These are phyloP conservation scores for Idaea biselata DNA, from an alignment of 2,888 invertebrate species.

Conservation along the genomic window DNA sequence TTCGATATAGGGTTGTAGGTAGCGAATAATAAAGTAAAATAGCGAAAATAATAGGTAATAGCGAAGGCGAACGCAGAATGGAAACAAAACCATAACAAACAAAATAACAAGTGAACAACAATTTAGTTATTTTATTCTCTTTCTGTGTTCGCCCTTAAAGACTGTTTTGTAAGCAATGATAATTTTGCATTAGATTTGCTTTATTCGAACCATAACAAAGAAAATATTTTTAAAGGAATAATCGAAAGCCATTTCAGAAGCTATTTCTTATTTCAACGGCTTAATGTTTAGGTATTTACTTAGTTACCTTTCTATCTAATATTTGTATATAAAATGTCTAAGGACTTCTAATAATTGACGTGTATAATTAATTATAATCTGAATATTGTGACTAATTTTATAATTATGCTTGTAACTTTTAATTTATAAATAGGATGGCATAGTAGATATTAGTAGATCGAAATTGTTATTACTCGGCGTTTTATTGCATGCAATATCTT, in stretches of 20 bases:
- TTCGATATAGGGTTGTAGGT: slow-evolving; percentile 59
- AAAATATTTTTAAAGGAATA: slow-evolving; percentile 26
- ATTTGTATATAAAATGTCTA: neutral
- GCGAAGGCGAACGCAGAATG: neutral
- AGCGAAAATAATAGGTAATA: slow-evolving; percentile 7
- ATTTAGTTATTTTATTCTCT: too few species aligned
- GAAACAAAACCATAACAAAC: neutral
- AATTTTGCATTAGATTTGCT: slow-evolving; percentile 16
- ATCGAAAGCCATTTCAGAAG: slow-evolving; percentile 33
- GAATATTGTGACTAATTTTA: neutral
- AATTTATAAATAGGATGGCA: slow-evolving; percentile 13
- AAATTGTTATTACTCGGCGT: neutral
- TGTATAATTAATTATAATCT: neutral
- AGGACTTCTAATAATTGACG: neutral
- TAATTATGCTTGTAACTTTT: slow-evolving; percentile 1
- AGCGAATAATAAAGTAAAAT: slow-evolving; percentile 56
- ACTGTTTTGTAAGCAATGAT: slow-evolving; percentile 1
- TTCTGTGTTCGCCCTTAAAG: too few species aligned
- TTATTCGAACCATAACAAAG: neutral
- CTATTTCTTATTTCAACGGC: slow-evolving; percentile 24
- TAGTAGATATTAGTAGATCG: slow-evolving; percentile 10
- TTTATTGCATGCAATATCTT: neutral
- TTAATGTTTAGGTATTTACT: slow-evolving; percentile 25
- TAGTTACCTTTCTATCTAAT: slow-evolving; percentile 3
- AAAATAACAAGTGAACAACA: too few species aligned